Evolutionary conservation across 2,888 invertebrate species (phyloP), one percentile per base, ranked within the genome.

Genomic region (Dasysyrphus albostriatus): DNA sequence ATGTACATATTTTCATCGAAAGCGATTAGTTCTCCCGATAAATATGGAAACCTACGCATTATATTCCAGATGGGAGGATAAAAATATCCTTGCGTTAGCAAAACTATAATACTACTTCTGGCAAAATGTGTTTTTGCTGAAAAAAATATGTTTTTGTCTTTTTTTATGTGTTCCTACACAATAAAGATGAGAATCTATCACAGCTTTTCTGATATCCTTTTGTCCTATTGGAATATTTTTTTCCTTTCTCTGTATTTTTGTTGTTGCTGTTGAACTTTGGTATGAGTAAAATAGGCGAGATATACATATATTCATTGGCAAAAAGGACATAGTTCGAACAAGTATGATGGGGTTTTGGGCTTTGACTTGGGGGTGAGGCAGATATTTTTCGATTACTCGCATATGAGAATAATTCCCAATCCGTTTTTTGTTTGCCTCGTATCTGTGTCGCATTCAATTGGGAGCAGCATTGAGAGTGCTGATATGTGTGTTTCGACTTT

Each of bases 381-480:
- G 12, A 59, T 47, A 63, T 73, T 83, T 69, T 70, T 47, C 51
- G 80, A 83, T 80, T 75, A 80, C 75, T 84, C 83, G 72, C 61
- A 81, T 74, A 74, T 82, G 69, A 67, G 54, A 65, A 75, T 87
- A 51, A 79, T 82, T 77, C 73, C 73, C 73, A 82, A 73, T 77
- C 75, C 58, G 47, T 78, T 69, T 77, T 54, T 67, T 73, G 61
- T 76, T 69, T 72, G 81, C 34, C 42, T 74, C 63, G 56, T 83
- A 87, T 78, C 83, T 87, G 87, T 83, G 87, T 75, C 83, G 83
- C 87, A 83, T 87, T 83, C 87, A 83, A 87, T 87, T 75, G 44
- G 56, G 72, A 65, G 29, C 74, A 72, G 24, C 42, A 58, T 58
- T 58, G 44, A 49, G 19, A 44, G 44, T 83, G 72, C 78, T 83